Base-by-base conservation (phyloP, 2,113 vertebrate species). In the Recurvirostra avosetta region DNA sequence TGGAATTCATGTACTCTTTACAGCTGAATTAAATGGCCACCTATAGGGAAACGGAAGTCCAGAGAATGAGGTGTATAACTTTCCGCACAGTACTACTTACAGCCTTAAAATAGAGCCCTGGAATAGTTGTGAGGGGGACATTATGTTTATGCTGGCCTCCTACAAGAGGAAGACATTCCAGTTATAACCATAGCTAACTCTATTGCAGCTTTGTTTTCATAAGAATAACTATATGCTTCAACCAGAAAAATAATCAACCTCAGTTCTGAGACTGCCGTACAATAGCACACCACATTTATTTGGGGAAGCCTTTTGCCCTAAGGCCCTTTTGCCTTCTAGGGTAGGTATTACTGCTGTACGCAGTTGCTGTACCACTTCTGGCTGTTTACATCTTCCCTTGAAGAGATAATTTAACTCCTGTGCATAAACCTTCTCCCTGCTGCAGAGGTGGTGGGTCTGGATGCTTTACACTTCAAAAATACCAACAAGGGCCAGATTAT, bases 1-100 rank as follows among this genome's bases (percentile, higher is more conserved):
- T 76, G 81, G 50, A 79, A 91, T 86, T 74, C 38, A 74, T 9
- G 45, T 34, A 36, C 73, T 65, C 58, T 62, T 62, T 52, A 79
- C 29, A 95, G 77, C 49, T 81, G 80, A 95, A 95, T 93, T 83
- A 94, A 95, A 95, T 49, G 81, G 41, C 38, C 59, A 77, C 47
- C 89, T 27, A 22, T 6, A 66, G 53, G n/a, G 87, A 94, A 88
- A 73, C 59, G 45, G 62, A 91, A 94, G 74, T 70, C 50, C 88
- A 62, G 67, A 88, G 12, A 73, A 77, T 3, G 14, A 90, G 21
- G 20, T 47, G n/a, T 21, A 9, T 43, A 58, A 27, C 55, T 90
- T 89, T 66, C 26, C 85, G 74, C 66, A 82, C 32, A 53, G 50
- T 34, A 29, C 63, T 58, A 41, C 58, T 85, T 41, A 32, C 21